phyloP scores from a whole-genome alignment of 2,888 invertebrate genomes.

The Phanerotoma sp. region DNA sequence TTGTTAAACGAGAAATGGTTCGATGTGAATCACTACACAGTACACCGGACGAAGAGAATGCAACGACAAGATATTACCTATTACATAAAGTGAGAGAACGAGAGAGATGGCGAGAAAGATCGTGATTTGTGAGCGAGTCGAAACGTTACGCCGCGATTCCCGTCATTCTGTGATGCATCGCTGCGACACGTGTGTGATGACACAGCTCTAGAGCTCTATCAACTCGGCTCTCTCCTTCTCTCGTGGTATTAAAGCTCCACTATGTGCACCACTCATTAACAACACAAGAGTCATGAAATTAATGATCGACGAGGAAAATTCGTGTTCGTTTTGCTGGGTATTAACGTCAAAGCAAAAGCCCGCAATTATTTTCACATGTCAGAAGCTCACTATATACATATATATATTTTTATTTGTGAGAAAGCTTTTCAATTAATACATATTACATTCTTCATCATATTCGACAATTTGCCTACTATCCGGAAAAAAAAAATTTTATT shows the following conservation, averaged over 20 bases:
- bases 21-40: no score
- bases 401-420: no score
- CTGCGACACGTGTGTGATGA: conserved; percentile 50
- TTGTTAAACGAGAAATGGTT: no score
- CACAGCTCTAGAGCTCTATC: conserved; percentile 39
- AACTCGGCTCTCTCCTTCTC: conserved; percentile 19
- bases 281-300: conserved; percentile 19
- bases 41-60: no score
- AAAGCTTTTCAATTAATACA: no score
- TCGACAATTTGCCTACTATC: no score
- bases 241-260: conserved; percentile 19
- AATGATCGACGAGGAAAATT: conserved; percentile 28
- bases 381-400: no score
- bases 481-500: no score
- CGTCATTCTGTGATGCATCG: conserved; percentile 54
- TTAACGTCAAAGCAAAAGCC: conserved; percentile 20
- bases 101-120: conserved; percentile 27
- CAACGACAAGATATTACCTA: no score
- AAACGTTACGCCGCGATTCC: conserved; percentile 44
- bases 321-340: conserved; percentile 27
- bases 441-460: no score
- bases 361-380: background rate
- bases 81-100: background rate
- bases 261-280: conserved; percentile 23
- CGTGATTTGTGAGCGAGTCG: conserved; percentile 49